phyloP scores from a whole-genome alignment of 2,888 invertebrate genomes.

The Metallyticus violacea region DNA sequence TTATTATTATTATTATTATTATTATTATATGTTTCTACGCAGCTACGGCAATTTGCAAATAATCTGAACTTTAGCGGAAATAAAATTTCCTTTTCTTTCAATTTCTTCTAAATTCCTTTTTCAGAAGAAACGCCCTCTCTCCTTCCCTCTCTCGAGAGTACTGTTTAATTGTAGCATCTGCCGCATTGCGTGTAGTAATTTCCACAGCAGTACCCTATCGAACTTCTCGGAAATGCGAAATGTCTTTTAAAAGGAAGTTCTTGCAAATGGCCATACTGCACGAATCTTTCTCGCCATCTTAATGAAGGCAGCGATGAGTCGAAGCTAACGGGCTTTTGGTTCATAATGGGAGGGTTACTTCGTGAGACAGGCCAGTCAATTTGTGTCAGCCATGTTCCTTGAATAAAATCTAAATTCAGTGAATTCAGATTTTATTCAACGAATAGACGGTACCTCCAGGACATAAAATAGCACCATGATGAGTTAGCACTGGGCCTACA shows the following conservation, averaged over 20 bases:
- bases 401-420: not conserved
- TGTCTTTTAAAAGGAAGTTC: not conserved
- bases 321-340: too few species aligned
- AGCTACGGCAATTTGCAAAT: too few species aligned
- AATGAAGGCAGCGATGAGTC: not conserved
- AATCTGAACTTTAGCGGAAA: too few species aligned
- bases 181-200: not conserved
- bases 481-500: too few species aligned
- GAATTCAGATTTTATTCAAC: too few species aligned
- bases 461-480: too few species aligned
- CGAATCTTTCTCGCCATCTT: not conserved
- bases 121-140: too few species aligned
- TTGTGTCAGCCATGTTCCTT: not conserved
- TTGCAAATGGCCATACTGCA: not conserved
- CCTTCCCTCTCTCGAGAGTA: not conserved
- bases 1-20: too few species aligned
- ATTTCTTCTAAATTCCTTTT: not conserved
- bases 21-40: too few species aligned
- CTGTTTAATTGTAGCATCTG: not conserved
- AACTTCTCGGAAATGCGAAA: not conserved
- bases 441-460: too few species aligned
- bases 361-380: not conserved
- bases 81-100: not conserved
- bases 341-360: too few species aligned
- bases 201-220: too few species aligned